These are phyloP conservation scores for Protaetia brevitarsis DNA, from an alignment of 1,140 invertebrate species.

Conservation along the genomic window DNA sequence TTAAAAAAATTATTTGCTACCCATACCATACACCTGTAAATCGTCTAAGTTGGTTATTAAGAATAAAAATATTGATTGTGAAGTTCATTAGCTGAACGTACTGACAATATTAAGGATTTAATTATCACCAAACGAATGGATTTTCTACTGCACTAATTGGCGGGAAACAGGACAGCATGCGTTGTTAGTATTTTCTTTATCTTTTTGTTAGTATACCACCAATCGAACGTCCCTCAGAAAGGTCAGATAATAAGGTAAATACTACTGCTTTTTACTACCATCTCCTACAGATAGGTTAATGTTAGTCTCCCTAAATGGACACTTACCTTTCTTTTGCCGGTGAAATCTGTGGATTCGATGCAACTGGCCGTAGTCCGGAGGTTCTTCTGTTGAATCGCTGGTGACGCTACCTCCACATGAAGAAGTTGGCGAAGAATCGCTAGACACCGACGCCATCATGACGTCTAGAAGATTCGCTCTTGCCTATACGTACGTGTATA, in stretches of 20 bases:
- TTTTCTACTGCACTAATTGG: neutral
- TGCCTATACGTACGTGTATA: slow-evolving; percentile 52
- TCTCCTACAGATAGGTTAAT: too few species aligned
- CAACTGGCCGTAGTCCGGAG: slow-evolving; percentile 64
- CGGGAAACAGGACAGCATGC: neutral
- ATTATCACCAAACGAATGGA: slow-evolving; percentile 7
- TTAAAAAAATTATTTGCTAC: slow-evolving; percentile 2
- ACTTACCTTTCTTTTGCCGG: slow-evolving; percentile 71
- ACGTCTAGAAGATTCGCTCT: slow-evolving; percentile 71
- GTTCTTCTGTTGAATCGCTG: slow-evolving; percentile 60
- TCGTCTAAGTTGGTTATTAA: slow-evolving; percentile 5
- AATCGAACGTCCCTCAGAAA: too few species aligned
- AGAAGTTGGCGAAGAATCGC: slow-evolving; percentile 63
- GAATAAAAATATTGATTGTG: neutral
- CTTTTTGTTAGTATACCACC: neutral
- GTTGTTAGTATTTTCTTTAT: neutral
- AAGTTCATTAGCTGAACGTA: slow-evolving; percentile 23
- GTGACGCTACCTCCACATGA: slow-evolving; percentile 62
- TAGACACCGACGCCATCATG: slow-evolving; percentile 71
- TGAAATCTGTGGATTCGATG: slow-evolving; percentile 68
- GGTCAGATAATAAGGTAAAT: too few species aligned
- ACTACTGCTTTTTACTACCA: too few species aligned
- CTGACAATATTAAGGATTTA: slow-evolving; percentile 17
- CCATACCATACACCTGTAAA: neutral
- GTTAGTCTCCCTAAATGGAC: neutral